Base-by-base conservation (phyloP, 2,113 vertebrate genomes). In the Leptosomus discolor region DNA sequence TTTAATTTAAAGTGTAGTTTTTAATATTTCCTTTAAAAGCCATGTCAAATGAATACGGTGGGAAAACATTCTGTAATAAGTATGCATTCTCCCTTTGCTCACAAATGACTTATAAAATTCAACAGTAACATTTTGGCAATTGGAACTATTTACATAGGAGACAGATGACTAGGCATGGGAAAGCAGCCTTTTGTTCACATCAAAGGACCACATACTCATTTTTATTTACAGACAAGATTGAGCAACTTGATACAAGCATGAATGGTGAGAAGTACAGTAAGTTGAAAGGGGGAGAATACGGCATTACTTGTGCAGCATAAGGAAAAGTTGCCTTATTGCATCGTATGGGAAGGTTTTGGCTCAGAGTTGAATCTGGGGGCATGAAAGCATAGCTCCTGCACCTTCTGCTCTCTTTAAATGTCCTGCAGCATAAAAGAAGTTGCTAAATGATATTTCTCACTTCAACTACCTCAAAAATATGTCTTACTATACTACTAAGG, bases 91-190 rank as follows among this genome's bases (percentile, higher is more conserved):
- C 88, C 45, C 41, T 81, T 65, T 54, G 67, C 85, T 97, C 91
- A 81, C 92, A 95, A 96, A 95, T 92, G 86, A 54, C 94, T 96
- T 97, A 95, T 95, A 95, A 97, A 97, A 94, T 90, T 70, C 94
- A 96, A 61, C 79, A 94, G 88, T 56, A 89, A 94, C 73, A 23
- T 95, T 92, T 82, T 97, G 96, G 95, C 94, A 96, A 95, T 88
- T 75, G 60, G n/a, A 77, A 57, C 34, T 97, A 96, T 97, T 97
- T 96, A 96, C 96, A 95, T 95, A 97, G 90, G 91, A 94, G 88
- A 65, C 18, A 24, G 88, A 97, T 97, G 92, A 97, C 91, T 93
- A 95, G 94, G 91, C 97, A 97, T 97, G 96, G 96, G 97, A 97
- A 97, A 88, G 74, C 81, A 97, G 95, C 86, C 89, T 91, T 95